A percentile compares a stretch with the other conserved stretches of the same genome.
phyloP scores from a whole-genome alignment of 53 echinoderm and acorn worm species.

The Paracentrotus lividus region DNA sequence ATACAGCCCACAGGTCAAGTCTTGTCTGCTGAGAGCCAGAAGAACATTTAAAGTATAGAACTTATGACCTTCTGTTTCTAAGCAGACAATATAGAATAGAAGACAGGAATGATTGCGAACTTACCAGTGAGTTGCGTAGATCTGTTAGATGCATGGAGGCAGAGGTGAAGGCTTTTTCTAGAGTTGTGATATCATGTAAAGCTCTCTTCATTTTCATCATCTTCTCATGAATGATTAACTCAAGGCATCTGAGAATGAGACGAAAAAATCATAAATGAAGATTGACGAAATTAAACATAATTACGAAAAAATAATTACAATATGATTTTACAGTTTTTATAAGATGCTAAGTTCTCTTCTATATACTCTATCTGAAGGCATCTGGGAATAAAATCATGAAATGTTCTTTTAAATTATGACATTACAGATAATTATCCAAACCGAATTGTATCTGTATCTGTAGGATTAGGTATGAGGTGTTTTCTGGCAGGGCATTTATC shows the following conservation, averaged over 20 bases:
- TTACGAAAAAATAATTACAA: no score
- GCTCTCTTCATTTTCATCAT: slow-evolving; percentile 81
- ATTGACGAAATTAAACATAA: no score
- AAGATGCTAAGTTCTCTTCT: no score
- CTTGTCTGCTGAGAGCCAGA: no score
- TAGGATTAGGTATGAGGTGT: no score
- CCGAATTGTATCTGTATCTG: not conserved
- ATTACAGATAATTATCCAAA: not conserved
- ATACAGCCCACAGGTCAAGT: no score
- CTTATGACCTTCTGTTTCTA: no score
- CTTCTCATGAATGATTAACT: slow-evolving; percentile 94
- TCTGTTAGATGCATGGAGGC: slow-evolving; percentile 91
- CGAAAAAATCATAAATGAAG: no score
- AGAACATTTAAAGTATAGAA: no score
- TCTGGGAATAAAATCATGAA: slow-evolving; percentile 63
- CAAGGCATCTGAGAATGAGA: slow-evolving; percentile 81
- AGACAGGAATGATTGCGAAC: not conserved
- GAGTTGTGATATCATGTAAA: slow-evolving; percentile 86
- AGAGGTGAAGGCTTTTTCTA: slow-evolving; percentile 85
- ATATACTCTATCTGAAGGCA: slow-evolving; percentile 90
- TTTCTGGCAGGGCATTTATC: no score
- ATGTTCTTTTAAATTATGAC: not conserved
- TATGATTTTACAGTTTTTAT: no score
- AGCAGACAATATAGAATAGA: no score
- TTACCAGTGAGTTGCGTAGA: slow-evolving; percentile 86